Evolutionary conservation across 2,797 vertebrate species (phyloP), one percentile per base, ranked within the genome.

Genomic region (Danionella dracula): DNA sequence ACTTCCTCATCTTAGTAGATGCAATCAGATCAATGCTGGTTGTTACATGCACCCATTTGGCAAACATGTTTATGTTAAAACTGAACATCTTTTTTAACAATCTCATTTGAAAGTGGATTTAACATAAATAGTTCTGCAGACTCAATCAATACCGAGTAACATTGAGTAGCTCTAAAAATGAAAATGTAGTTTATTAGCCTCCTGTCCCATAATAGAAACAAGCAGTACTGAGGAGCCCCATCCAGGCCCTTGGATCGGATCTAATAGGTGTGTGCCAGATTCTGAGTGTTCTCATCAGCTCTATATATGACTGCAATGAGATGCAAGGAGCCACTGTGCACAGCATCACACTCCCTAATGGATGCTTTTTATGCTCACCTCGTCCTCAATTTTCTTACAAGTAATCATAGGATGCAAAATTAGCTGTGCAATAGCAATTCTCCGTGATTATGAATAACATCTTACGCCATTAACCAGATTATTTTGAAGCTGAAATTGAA

Each of bases 301-400:
- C n/a, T n/a, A n/a, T n/a, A n/a, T n/a, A n/a, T 42, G n/a, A n/a
- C n/a, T n/a, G n/a, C n/a, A n/a, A n/a, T n/a, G n/a, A n/a, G n/a
- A n/a, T n/a, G n/a, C n/a, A n/a, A n/a, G n/a, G 45, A 49, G 16
- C 46, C 42, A 45, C 67, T 59, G 54, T 29, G 19, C 48, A 11
- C 41, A 23, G 4, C 41, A 2, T 35, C 20, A 27, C 35, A n/a
- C 31, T 48, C 53, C 50, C 58, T 41, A 58, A 40, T 64, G 50
- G 35, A 66, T 37, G 27, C 31, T 51, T 68, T 66, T 35, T 65
- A 2, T 53, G 78, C 72, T 59, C 29, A 60, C 50, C 62, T 56
- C 29, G 57, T 51, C 44, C 49, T 2, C 53, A 70, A 27, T 50
- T 50, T 49, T 66, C 9, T 8, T 27, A 11, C 23, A 48, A 70